A percentile compares a stretch with the other conserved stretches of the same genome.
phyloP scores from a whole-genome alignment of 2,113 vertebrate genomes.

The Muntiacus muntjak region DNA sequence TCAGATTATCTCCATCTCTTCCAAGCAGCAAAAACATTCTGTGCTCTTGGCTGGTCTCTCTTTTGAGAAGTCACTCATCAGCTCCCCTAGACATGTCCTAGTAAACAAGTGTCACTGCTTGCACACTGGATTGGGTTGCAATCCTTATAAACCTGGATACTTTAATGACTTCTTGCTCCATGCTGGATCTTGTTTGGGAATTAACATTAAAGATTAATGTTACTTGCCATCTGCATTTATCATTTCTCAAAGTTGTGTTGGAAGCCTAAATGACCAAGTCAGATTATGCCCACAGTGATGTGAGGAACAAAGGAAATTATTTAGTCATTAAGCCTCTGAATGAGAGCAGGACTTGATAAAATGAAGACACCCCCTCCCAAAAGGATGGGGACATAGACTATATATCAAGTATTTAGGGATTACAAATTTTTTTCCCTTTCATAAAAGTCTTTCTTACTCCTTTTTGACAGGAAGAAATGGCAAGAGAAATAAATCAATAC shows the following conservation, averaged over 20 bases:
- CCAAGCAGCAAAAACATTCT: background rate
- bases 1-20: background rate
- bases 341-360: background rate
- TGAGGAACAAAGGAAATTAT: background rate
- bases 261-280: background rate
- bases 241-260: background rate
- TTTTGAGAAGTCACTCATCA: background rate
- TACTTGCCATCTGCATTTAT: background rate
- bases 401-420: background rate
- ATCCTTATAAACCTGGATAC: background rate
- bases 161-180: background rate
- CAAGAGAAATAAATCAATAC: background rate
- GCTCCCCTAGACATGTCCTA: background rate
- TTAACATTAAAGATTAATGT: background rate
- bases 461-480: background rate
- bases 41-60: background rate
- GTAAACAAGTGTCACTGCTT: background rate
- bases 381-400: background rate
- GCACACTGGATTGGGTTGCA: background rate
- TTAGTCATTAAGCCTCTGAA: background rate
- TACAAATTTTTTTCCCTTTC: background rate
- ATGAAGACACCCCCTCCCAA: background rate
- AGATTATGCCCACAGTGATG: background rate
- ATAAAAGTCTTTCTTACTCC: background rate
- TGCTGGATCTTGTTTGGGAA: background rate